Percentiles rank a stretch among this genome's conserved stretches.
These are phyloP conservation scores for Colius striatus DNA, from an alignment of 2,113 vertebrate genomes.

Conservation along the genomic window DNA sequence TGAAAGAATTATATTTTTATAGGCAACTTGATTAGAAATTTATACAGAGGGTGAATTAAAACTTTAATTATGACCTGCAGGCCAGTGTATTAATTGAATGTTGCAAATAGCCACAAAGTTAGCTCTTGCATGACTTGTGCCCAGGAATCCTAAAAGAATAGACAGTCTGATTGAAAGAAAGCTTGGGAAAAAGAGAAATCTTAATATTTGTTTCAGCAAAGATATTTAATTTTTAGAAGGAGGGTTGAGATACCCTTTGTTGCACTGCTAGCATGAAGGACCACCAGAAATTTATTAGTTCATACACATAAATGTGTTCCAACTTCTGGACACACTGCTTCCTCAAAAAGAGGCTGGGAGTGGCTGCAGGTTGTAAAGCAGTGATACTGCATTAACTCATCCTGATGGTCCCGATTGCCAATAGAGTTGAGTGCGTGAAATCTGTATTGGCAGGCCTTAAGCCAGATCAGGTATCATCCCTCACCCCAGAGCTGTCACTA, in stretches of 20 bases:
- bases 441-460: neutral
- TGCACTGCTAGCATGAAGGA: neutral
- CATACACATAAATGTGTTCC: neutral
- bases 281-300: neutral
- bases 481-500: neutral
- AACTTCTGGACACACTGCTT: neutral
- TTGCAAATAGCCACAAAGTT: neutral
- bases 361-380: neutral
- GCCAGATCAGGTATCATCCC: neutral
- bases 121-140: slow-evolving; percentile 36
- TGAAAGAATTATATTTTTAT: neutral
- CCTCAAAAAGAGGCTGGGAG: neutral
- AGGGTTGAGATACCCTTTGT: neutral
- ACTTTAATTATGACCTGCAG: neutral
- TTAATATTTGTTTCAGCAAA: neutral
- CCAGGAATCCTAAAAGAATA: slow-evolving; percentile 42
- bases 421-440: neutral
- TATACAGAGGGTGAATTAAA: slow-evolving; percentile 6
- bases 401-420: neutral
- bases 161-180: neutral
- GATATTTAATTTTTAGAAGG: neutral
- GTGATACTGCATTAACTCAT: neutral
- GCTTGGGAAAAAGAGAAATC: neutral
- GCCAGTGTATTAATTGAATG: neutral
- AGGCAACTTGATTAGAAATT: slow-evolving; percentile 12